A percentile compares a stretch with the other conserved stretches of the same genome.
Evolutionary conservation across 2,888 invertebrate genomes (phyloP).

Genomic region (Zygothrica quintamaculata): DNA sequence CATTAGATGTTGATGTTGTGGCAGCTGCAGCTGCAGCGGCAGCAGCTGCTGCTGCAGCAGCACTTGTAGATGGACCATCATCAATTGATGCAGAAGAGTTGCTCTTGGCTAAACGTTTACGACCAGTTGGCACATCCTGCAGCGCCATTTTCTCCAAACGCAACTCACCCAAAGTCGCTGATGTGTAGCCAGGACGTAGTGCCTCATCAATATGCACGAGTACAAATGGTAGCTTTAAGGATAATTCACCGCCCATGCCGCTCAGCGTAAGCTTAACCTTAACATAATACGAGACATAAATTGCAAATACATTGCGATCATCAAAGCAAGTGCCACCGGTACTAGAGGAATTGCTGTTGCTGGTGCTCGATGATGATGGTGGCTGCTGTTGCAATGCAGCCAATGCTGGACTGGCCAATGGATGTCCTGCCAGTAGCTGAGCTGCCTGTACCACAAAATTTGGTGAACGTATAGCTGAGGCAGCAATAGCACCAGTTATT

Average conservation of each 20-base stretch:
- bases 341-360: conserved; percentile 3
- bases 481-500: conserved; percentile 84
- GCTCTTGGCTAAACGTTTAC: conserved; percentile 15
- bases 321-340: conserved; percentile 76
- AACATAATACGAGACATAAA: conserved; percentile 95
- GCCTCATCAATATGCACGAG: conserved; percentile 87
- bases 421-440: conserved; percentile 56
- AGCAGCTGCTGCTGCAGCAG: conserved; percentile 56
- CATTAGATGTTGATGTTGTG: too few relatives aligned
- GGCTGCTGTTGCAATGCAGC: conserved; percentile 52
- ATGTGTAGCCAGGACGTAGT: conserved; percentile 56
- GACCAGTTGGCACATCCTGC: conserved; percentile 74
- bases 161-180: conserved; percentile 52
- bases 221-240: conserved; percentile 92
- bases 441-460: conserved; percentile 64
- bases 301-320: conserved; percentile 94
- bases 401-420: conserved; percentile 68
- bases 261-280: conserved; percentile 93
- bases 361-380: conserved; percentile 7
- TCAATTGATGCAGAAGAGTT: conserved; percentile 19
- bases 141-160: conserved; percentile 68
- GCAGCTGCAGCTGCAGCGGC: conserved; percentile 22
- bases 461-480: conserved; percentile 86
- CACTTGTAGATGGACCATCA: conserved; percentile 70
- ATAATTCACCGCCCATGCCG: conserved; percentile 92